Percentiles rank a stretch among this genome's conserved stretches.
phyloP scores from a whole-genome alignment of 2,888 invertebrate genomes.

The Argyresthia goedartella region DNA sequence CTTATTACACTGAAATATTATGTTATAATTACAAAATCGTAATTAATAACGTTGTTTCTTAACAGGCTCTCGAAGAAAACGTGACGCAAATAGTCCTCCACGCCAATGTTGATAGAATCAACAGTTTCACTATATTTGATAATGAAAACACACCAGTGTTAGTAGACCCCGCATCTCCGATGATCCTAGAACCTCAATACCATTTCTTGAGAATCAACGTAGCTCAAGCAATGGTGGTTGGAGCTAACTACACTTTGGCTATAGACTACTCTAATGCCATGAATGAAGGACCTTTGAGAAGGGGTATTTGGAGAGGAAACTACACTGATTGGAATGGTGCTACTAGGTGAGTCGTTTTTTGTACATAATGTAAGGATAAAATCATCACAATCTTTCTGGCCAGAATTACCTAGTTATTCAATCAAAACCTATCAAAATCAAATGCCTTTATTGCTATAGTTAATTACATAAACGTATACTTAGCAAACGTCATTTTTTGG shows the following conservation, averaged over 20 bases:
- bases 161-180: constrained; percentile 17
- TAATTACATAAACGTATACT: too few relatives aligned
- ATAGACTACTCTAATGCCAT: constrained; percentile 61
- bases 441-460: too few relatives aligned
- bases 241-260: constrained; percentile 42
- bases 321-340: constrained; percentile 38
- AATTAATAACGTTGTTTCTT: constrained; percentile 1
- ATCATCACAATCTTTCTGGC: too few relatives aligned
- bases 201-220: constrained; percentile 53
- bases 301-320: constrained; percentile 59
- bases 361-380: not conserved
- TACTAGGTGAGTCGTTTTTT: constrained; percentile 31
- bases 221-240: constrained; percentile 22
- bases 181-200: constrained; percentile 37
- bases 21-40: too few relatives aligned
- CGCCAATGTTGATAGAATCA: constrained; percentile 49
- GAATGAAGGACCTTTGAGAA: constrained; percentile 60
- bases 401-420: too few relatives aligned
- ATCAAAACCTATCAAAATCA: too few relatives aligned
- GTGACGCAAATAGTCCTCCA: constrained; percentile 58
- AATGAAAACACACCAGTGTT: constrained; percentile 17
- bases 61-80: constrained; percentile 35
- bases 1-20: too few relatives aligned
- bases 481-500: too few relatives aligned
- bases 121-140: constrained; percentile 20